Evolutionary conservation across 2,113 vertebrate genomes (phyloP).

Genomic region (Monarcha castaneiventris): DNA sequence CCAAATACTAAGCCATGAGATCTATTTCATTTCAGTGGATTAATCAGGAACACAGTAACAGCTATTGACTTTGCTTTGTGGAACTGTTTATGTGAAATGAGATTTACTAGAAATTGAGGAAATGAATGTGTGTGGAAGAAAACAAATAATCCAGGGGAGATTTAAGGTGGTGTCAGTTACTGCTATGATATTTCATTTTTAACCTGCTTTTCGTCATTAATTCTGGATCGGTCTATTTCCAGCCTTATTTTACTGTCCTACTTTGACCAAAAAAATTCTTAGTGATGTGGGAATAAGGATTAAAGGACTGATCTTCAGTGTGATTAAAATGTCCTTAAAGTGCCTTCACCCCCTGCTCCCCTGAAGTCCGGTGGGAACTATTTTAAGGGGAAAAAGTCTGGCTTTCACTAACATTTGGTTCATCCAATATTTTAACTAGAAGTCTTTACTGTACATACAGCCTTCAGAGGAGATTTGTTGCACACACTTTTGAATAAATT

Average conservation of each 20-base stretch:
- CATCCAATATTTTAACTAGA: neutral
- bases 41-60: slow-evolving; percentile 53
- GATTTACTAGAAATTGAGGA: slow-evolving; percentile 54
- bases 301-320: neutral
- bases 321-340: slow-evolving; percentile 29
- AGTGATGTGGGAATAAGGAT: slow-evolving; percentile 16
- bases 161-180: slow-evolving; percentile 39
- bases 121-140: slow-evolving; percentile 59
- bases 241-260: neutral
- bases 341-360: neutral
- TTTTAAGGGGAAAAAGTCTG: neutral
- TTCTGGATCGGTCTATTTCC: neutral
- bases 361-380: neutral
- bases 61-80: slow-evolving; percentile 52
- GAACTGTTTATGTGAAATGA: slow-evolving; percentile 52
- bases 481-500: neutral
- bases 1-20: slow-evolving; percentile 5
- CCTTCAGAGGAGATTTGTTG: neutral
- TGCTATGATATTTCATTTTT: slow-evolving; percentile 15
- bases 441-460: neutral
- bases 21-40: slow-evolving; percentile 49
- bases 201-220: neutral
- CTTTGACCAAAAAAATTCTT: neutral
- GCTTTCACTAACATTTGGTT: neutral
- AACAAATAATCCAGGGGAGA: slow-evolving; percentile 49